Base-by-base conservation (phyloP, 2,113 vertebrate genomes). In the Cacatua alba region DNA sequence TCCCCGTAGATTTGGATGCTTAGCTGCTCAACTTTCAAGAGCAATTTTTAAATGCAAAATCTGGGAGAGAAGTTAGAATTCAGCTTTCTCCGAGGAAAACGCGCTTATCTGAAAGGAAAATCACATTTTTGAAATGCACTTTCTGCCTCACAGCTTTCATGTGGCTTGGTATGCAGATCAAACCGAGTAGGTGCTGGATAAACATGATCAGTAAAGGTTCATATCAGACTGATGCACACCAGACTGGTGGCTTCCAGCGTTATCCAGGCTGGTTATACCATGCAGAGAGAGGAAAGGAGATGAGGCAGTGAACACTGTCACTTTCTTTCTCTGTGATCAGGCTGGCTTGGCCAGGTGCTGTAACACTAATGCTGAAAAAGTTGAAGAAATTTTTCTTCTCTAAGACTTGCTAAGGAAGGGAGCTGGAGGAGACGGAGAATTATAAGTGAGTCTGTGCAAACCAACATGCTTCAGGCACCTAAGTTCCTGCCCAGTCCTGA, bases 91-190 rank as follows among this genome's bases (percentile, higher is more conserved):
- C 14, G 64, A 92, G 93, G 81, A 83, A 90, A 86, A 81, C 0
- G 35, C 19, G 18, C 88, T 95, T 96, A 96, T 96, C 95, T 95
- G 90, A 92, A 93, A 96, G 82, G 93, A 93, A 95, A 92, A 97
- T 96, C 93, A 86, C 94, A 93, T 90, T 96, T 96, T 93, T 78
- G 88, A 96, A 95, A 94, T 95, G 82, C 95, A 71, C 67, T 97
- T 96, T 96, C 95, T 97, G 95, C 95, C 92, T 97, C 96, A 96
- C 55, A 90, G 94, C 88, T 90, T 92, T 83, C 94, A 43, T 96
- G 87, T 80, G 90, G 78, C 76, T 94, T 0, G 0, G 79, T 92
- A 96, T 96, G 95, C 94, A 96, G 93, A 95, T 95, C 68, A 88
- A 80, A 90, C 86, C 1, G 60, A 78, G 96, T 88, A 86, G 72